Evolutionary conservation across 2,888 invertebrate genomes (phyloP), one percentile per base, ranked within the genome.

Genomic region (Drosophila pseudotakahashii): DNA sequence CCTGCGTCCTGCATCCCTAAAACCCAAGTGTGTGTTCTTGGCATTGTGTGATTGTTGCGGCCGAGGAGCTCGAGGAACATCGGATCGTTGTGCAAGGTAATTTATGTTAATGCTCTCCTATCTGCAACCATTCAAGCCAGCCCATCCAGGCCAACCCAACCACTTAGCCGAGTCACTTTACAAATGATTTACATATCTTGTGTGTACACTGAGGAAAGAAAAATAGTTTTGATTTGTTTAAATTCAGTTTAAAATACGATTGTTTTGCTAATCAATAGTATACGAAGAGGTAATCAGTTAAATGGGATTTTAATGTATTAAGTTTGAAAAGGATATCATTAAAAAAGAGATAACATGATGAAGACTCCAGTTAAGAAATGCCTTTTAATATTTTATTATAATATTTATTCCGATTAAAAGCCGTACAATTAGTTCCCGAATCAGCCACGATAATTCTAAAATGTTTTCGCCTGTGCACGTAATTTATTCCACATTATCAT

Each of bases 141-240:
- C 71, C 70, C 58, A 41, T 36, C 14, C n/a, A 19, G 16, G 44
- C 55, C 71, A 39, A 66, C 67, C 71, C 71, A 39, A 66, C 67
- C 71, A 71, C 71, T 71, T 71, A 73, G 51, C 36, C 74, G 44
- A 77, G 76, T 76, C 76, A 82, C 71, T 81, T 83, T 79, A 72
- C 85, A 88, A 81, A 79, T 89, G 84, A 85, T 85, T 85, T 89
- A 85, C 88, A 85, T 87, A 74, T 79, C 73, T 72, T 74, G 53
- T 70, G 69, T 75, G 66, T 69, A 39, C 51, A 34, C 34, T 48
- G 48, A 6, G 7, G 7, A 48, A 30, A 32, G 32, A 7, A 30
- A 30, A 7, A 30, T 30, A 30, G 30, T 7, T 30, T 7, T 30
- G 30, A 26, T 6, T 26, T 26, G 7, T 30, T 30, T 30, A 30